phyloP scores from a whole-genome alignment of 2,113 vertebrate species.

The Anolis carolinensis region DNA sequence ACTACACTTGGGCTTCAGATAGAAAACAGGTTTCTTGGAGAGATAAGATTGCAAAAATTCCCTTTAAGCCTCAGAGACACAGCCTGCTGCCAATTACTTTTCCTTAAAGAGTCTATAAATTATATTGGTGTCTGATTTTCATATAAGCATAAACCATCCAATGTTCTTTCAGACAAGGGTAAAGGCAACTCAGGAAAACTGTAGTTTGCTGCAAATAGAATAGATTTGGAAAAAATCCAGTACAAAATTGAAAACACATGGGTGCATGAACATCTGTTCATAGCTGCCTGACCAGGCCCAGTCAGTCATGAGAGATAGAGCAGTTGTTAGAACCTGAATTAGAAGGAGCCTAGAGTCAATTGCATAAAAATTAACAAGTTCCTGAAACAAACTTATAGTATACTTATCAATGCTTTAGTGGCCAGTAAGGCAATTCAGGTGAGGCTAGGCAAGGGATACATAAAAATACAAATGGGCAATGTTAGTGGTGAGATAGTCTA shows the following conservation, averaged over 20 bases:
- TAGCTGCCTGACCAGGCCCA: background rate
- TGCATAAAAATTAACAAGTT: background rate
- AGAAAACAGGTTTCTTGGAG: background rate
- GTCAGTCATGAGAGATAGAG: background rate
- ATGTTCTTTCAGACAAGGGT: background rate
- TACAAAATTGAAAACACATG: background rate
- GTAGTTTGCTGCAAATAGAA: background rate
- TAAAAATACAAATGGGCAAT: no score
- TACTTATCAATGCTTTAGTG: background rate
- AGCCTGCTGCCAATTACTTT: background rate
- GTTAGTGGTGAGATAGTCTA: background rate
- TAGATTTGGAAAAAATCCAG: background rate
- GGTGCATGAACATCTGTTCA: no score
- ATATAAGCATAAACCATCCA: background rate
- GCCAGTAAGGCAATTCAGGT: background rate
- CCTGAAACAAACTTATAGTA: background rate
- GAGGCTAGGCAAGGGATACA: no score
- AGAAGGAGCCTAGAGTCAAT: background rate
- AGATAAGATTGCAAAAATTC: background rate
- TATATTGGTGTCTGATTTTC: background rate
- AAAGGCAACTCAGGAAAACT: background rate
- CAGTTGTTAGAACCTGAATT: background rate
- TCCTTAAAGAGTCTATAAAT: constrained; percentile 8
- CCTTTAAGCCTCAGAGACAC: background rate
- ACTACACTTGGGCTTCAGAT: constrained; percentile 1